Base-by-base conservation (phyloP, 2,797 vertebrate genomes). In the Etheostoma nigrum region DNA sequence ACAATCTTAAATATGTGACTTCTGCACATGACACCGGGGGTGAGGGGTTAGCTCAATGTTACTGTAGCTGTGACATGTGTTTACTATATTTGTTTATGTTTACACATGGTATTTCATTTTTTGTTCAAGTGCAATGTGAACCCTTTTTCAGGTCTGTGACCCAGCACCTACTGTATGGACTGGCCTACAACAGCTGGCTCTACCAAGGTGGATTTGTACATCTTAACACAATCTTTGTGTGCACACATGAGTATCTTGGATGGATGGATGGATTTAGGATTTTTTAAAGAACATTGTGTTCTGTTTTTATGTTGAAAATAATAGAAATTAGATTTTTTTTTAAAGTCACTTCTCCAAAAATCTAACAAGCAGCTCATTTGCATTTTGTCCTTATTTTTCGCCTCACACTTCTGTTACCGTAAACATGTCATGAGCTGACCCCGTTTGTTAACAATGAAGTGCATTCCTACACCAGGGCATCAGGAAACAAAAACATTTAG, bases 131-230 rank as follows among this genome's bases (percentile, higher is more conserved):
- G 59, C 57, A 21, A 77, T 71, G 40, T 82, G 54, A 57, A 48
- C 13, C 60, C 53, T 83, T 78, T 85, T 48, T 67, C 88, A 99
- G 98, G 98, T 98, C 98, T 64, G 82, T 98, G 62, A 93, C 97
- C 75, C 98, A 99, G 94, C 98, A 99, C 93, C 93, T 99, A 54
- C 90, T 99, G 23, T 96, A 97, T 0, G 92, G 97, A 68, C 92
- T 99, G 75, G 93, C 94, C 72, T 98, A 96, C 89, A 96, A 95
- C 93, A 97, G 96, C 92, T 99, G 98, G 98, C 94, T 99, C 78
- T 95, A 96, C 83, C 94, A 94, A 82, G 98, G 98, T 99, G 87
- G 82, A 93, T 82, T 42, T 52, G 0, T 64, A 8, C 21, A 58
- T 55, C 14, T 30, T 53, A n/a, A 57, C 44, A 55, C 16, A n/a